phyloP scores from a whole-genome alignment of 2,797 vertebrate genomes.

The Hemibagrus guttatus region DNA sequence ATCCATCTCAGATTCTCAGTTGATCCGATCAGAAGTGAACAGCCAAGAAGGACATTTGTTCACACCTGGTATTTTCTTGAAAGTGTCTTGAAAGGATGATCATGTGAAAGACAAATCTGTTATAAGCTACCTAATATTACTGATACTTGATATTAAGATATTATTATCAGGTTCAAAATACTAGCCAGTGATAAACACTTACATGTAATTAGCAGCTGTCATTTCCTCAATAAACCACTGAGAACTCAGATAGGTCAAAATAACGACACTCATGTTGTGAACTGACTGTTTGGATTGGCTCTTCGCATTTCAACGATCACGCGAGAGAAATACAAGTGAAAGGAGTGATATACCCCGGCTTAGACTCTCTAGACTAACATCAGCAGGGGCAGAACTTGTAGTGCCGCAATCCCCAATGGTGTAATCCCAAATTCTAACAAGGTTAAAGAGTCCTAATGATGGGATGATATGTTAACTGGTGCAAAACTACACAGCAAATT shows the following conservation, averaged over 20 bases:
- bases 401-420: background rate
- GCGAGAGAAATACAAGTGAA: background rate
- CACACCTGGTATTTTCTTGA: conserved; percentile 5
- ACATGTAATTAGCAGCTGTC: background rate
- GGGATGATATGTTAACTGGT: background rate
- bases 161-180: background rate
- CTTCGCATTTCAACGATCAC: background rate
- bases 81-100: background rate
- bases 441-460: background rate
- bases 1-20: background rate
- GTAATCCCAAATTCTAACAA: background rate
- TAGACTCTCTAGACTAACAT: background rate
- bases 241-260: background rate
- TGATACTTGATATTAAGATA: background rate
- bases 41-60: conserved; percentile 6
- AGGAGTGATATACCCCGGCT: background rate
- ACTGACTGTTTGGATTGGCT: background rate
- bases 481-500: background rate
- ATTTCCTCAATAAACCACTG: background rate
- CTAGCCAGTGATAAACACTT: background rate
- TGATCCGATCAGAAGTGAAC: background rate
- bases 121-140: background rate
- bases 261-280: background rate
- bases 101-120: background rate
- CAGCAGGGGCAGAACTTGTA: background rate